Percentiles rank a stretch among this genome's conserved stretches.
Evolutionary conservation across 1,140 invertebrate genomes (phyloP).

Genomic region (Helicoverpa armigera): DNA sequence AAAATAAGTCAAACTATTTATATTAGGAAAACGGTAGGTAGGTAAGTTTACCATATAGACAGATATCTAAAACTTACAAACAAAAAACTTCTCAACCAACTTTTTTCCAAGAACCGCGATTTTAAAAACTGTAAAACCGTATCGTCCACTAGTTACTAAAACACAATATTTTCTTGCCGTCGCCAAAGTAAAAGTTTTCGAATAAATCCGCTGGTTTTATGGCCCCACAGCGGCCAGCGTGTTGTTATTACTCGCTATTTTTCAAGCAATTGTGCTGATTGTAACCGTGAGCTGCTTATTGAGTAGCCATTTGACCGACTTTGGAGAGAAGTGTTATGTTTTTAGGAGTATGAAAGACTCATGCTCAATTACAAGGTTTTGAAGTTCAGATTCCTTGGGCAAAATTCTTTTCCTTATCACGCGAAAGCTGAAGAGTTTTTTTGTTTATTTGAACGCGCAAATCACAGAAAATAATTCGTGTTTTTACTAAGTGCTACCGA

Average conservation of each 20-base stretch:
- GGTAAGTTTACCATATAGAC: too few species aligned
- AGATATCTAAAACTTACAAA: not conserved
- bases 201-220: slow-evolving; percentile 15
- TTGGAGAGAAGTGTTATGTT: slow-evolving; percentile 2
- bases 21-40: too few species aligned
- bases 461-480: too few species aligned
- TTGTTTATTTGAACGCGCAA: too few species aligned
- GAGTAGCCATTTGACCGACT: slow-evolving; percentile 13
- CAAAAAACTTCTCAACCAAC: not conserved
- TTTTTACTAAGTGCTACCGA: too few species aligned
- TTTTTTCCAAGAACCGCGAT: not conserved
- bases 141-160: not conserved
- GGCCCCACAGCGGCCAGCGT: not conserved
- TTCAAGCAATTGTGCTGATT: slow-evolving; percentile 29
- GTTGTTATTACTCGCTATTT: slow-evolving; percentile 13
- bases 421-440: too few species aligned
- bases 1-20: too few species aligned
- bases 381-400: too few species aligned
- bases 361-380: too few species aligned
- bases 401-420: too few species aligned
- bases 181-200: slow-evolving; percentile 10
- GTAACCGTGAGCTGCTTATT: slow-evolving; percentile 4
- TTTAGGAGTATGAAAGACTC: too few species aligned
- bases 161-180: slow-evolving; percentile 6
- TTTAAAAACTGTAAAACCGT: not conserved